A percentile compares a stretch with the other conserved stretches of the same genome.
Conservation (phyloP, 2,888 invertebrate genomes). For the Sarcophaga subvicina region DNA sequence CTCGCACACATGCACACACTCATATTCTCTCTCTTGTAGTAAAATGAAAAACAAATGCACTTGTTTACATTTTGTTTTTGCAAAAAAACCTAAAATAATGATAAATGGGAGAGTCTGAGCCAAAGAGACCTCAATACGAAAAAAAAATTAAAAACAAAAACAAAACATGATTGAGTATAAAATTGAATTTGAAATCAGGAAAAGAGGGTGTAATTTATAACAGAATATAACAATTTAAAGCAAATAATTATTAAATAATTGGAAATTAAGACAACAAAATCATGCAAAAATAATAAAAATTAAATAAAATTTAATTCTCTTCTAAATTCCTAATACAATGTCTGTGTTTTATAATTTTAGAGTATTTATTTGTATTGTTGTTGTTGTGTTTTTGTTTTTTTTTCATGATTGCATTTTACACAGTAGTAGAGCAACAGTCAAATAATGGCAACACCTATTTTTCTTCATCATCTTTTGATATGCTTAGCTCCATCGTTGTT, state of each 20-base stretch:
- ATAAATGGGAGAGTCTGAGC: conserved; percentile 60
- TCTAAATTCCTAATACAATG: background rate
- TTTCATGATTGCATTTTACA: conserved; percentile 54
- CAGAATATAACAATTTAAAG: background rate
- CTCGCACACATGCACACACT: conserved; percentile 25
- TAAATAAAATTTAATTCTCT: no score
- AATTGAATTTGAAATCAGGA: background rate
- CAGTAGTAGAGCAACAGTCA: conserved; percentile 67
- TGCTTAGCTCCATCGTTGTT: background rate
- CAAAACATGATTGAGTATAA: conserved; percentile 42
- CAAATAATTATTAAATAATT: no score
- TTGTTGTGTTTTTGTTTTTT: conserved; percentile 45
- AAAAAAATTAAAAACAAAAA: background rate
- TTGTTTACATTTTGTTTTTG: conserved; percentile 68
- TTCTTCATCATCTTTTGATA: conserved; percentile 72
- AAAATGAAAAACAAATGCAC: conserved; percentile 59
- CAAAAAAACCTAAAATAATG: conserved; percentile 52
- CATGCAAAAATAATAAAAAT: no score
- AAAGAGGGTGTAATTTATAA: background rate
- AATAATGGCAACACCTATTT: conserved; percentile 79
- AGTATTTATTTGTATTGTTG: conserved; percentile 32
- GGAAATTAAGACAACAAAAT: no score
- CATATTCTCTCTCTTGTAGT: background rate
- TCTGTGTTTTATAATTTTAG: background rate
- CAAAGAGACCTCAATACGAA: conserved; percentile 44